Evolutionary conservation across 2,797 vertebrate genomes (phyloP).

Genomic region (Enoplosus armatus): DNA sequence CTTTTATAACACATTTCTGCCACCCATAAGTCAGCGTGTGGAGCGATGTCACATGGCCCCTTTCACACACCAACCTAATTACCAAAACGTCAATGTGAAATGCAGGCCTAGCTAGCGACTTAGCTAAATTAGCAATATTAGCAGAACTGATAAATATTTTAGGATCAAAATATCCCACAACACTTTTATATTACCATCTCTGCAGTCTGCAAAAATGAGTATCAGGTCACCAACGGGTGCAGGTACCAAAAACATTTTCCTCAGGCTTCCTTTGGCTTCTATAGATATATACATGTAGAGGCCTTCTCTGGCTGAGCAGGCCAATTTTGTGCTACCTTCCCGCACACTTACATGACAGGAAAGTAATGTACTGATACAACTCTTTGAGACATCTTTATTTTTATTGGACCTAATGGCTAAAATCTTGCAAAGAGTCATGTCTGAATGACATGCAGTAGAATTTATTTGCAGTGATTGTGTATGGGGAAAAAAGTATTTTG

Average conservation of each 20-base stretch:
- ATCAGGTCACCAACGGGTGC: background rate
- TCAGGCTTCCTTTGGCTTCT: background rate
- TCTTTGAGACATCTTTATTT: background rate
- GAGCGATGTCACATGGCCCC: conserved; percentile 1
- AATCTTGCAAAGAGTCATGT: background rate
- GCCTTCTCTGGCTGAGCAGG: background rate
- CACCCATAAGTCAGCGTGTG: too few species aligned
- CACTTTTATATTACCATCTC: too few species aligned
- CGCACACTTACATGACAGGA: background rate
- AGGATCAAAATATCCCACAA: too few species aligned
- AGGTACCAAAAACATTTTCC: background rate
- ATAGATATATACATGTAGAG: background rate
- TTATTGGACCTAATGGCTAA: background rate
- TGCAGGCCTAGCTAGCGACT: background rate
- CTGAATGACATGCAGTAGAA: background rate
- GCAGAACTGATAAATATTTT: background rate
- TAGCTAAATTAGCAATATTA: background rate
- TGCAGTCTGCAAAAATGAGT: background rate
- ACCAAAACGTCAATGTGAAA: background rate
- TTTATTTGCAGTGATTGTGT: background rate
- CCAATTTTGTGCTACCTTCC: background rate
- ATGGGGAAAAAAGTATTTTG: background rate
- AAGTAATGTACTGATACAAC: background rate
- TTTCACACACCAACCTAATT: background rate
- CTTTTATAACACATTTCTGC: too few species aligned